phyloP scores from a whole-genome alignment of 2,113 vertebrate species.

The Vulpes vulpes region DNA sequence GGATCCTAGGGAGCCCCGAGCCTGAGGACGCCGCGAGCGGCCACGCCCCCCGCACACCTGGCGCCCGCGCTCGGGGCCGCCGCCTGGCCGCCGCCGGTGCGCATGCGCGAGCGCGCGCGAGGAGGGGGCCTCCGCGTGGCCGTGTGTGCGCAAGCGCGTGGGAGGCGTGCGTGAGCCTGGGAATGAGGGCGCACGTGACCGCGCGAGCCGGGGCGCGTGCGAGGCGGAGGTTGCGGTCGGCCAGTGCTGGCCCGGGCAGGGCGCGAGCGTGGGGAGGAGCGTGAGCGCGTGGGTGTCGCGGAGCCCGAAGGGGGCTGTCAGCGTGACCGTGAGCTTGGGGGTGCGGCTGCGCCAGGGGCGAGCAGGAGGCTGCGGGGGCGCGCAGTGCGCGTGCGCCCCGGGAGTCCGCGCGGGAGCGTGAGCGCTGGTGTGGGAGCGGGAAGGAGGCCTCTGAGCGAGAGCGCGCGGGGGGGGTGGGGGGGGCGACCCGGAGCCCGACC shows the following conservation, averaged over 20 bases:
- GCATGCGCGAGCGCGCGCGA: not conserved
- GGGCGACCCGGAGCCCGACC: rapidly evolving
- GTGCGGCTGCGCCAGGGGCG: too few relatives aligned
- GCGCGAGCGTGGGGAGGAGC: not conserved
- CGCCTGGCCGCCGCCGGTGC: rapidly evolving
- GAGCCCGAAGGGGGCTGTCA: not conserved
- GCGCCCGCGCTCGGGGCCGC: rapidly evolving
- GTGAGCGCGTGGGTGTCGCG: not conserved
- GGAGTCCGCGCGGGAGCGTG: not conserved
- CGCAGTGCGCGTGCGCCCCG: not conserved
- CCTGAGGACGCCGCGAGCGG: not conserved
- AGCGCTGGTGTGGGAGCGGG: not conserved
- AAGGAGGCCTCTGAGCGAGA: not conserved
- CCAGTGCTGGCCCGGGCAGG: not conserved
- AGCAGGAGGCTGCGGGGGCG: too few relatives aligned
- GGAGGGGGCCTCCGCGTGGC: rapidly evolving
- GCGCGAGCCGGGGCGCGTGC: not conserved
- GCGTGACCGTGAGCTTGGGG: not conserved
- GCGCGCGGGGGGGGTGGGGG: not conserved
- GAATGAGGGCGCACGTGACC: not conserved
- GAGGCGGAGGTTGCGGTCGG: not conserved
- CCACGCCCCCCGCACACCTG: rapidly evolving
- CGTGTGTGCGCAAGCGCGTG: not conserved
- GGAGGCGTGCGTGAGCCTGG: not conserved
- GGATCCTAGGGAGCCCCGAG: rapidly evolving